Percentiles rank a stretch among this genome's conserved stretches.
phyloP scores from a whole-genome alignment of 2,113 vertebrate species.

The Rostratula benghalensis region DNA sequence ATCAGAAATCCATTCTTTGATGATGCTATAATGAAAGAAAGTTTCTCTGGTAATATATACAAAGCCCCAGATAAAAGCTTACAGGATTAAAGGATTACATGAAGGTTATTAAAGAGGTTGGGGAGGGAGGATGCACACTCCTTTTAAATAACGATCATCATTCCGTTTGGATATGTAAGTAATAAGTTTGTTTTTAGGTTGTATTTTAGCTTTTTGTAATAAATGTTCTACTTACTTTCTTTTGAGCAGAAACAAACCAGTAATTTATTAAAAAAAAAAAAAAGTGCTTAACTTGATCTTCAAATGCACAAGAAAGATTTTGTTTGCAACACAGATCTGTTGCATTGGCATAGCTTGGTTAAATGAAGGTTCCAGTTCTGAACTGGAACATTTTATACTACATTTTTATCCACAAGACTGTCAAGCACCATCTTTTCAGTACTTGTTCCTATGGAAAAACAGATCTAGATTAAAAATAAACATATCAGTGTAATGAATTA shows the following conservation, averaged over 20 bases:
- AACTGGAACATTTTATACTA: not conserved
- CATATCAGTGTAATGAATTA: not conserved
- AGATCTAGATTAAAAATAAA: not conserved
- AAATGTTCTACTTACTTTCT: not conserved
- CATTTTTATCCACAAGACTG: not conserved
- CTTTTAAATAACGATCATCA: slow-evolving; percentile 24
- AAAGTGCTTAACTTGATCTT: not conserved
- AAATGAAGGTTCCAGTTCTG: not conserved
- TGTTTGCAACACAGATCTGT: slow-evolving; percentile 32
- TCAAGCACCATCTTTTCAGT: not conserved
- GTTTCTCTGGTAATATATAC: slow-evolving; percentile 57
- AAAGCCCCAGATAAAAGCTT: slow-evolving; percentile 64
- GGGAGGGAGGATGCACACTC: not conserved
- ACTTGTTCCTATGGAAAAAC: not conserved
- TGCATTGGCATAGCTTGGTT: not conserved
- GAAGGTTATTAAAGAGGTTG: slow-evolving; percentile 51
- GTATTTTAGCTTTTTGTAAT: not conserved
- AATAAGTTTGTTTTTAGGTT: not conserved
- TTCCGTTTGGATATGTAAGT: not conserved
- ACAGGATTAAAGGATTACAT: slow-evolving; percentile 69
- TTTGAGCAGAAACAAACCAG: not conserved
- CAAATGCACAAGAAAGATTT: slow-evolving; percentile 5
- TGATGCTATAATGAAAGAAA: slow-evolving; percentile 65
- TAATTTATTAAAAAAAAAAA: not conserved
- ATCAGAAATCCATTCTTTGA: slow-evolving; percentile 57